phyloP scores from a whole-genome alignment of 2,113 vertebrate genomes.

The Cochlearius cochlearius region DNA sequence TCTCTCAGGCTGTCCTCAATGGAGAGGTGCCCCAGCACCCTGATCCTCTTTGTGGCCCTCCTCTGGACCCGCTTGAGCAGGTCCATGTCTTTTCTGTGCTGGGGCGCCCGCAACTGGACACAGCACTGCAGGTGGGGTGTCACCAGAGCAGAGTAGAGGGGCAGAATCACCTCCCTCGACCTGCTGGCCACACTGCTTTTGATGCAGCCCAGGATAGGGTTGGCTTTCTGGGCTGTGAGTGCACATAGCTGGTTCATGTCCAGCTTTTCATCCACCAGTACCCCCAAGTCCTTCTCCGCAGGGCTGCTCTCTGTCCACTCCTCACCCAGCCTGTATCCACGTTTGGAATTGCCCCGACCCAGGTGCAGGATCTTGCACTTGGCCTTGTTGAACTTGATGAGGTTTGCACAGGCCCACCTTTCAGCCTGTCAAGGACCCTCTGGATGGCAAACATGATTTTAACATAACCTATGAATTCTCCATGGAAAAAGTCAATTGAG shows the following conservation, averaged over 20 bases:
- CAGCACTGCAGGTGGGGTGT: not conserved
- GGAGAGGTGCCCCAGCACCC: not conserved
- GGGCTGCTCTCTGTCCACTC: not conserved
- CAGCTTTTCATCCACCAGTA: not conserved
- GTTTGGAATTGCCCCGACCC: not conserved
- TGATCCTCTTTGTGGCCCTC: not conserved
- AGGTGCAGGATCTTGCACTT: not conserved
- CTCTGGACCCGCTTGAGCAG: rapidly evolving
- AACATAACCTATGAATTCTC: not conserved
- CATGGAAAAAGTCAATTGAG: not conserved
- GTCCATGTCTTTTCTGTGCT: not conserved
- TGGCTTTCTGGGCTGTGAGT: not conserved
- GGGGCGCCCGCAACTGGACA: rapidly evolving
- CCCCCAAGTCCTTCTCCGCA: not conserved
- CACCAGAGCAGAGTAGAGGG: rapidly evolving
- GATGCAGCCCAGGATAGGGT: no score
- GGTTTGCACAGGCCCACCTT: rapidly evolving
- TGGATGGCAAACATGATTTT: not conserved
- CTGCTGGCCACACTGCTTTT: not conserved
- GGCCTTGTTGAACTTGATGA: not conserved
- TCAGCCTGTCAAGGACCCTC: not conserved
- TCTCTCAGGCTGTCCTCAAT: not conserved
- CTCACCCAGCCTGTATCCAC: not conserved
- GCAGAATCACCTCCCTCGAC: not conserved
- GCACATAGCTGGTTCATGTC: rapidly evolving